Conservation (phyloP, 2,888 invertebrate species). For the Acronicta alni region DNA sequence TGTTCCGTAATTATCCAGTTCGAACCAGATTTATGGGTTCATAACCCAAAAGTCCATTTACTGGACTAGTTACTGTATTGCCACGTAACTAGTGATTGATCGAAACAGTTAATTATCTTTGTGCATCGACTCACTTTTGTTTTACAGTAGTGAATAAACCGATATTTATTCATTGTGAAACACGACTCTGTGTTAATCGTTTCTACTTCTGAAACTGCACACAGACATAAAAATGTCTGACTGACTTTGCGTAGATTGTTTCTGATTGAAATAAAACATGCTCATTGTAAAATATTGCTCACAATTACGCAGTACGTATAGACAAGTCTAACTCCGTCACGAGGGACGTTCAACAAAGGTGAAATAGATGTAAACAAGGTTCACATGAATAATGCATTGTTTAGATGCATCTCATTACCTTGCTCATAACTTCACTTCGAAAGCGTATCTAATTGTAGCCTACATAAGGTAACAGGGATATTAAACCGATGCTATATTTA, state of each 20-base stretch:
- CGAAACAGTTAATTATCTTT: slow-evolving; percentile 49
- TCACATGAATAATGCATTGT: slow-evolving; percentile 71
- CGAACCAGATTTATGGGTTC: slow-evolving; percentile 69
- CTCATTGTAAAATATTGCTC: slow-evolving; percentile 6
- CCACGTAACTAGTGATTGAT: slow-evolving; percentile 60
- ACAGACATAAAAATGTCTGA: not conserved
- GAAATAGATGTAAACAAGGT: slow-evolving; percentile 65
- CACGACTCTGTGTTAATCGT: not conserved
- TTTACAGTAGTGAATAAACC: slow-evolving; percentile 17
- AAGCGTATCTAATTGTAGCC: slow-evolving; percentile 72
- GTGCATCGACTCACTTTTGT: slow-evolving; percentile 34
- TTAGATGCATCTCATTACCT: slow-evolving; percentile 66
- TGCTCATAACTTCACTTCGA: slow-evolving; percentile 69
- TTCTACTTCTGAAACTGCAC: slow-evolving; percentile 13
- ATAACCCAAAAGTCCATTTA: slow-evolving; percentile 70
- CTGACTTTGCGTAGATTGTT: not conserved
- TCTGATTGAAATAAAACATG: slow-evolving; percentile 6
- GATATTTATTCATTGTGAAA: slow-evolving; percentile 20
- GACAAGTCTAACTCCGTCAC: slow-evolving; percentile 13
- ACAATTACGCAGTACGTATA: slow-evolving; percentile 9
- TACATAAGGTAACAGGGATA: slow-evolving; percentile 48
- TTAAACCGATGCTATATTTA: slow-evolving; percentile 53
- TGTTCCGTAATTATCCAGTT: slow-evolving; percentile 71
- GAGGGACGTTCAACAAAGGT: slow-evolving; percentile 56
- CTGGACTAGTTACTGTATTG: slow-evolving; percentile 50